Evolutionary conservation across 2,888 invertebrate species (phyloP).

Genomic region (Idaea biselata): DNA sequence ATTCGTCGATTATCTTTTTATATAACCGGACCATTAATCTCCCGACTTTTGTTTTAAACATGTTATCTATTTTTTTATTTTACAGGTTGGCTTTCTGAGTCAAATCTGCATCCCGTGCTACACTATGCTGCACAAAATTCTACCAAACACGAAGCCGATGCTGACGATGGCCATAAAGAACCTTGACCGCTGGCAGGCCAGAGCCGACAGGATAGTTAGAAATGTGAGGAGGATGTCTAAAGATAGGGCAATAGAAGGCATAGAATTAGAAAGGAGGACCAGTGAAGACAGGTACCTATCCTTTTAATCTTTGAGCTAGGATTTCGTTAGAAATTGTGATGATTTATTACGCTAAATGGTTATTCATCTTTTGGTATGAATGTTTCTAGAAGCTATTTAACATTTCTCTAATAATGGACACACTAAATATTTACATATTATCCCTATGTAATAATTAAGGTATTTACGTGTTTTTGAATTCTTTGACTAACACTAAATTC

Average conservation of each 20-base stretch:
- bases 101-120: slow-evolving; percentile 93
- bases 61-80: slow-evolving; percentile 9
- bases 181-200: slow-evolving; percentile 50
- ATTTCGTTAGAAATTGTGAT: too few relatives aligned
- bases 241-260: slow-evolving; percentile 2
- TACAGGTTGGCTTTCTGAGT: slow-evolving; percentile 88
- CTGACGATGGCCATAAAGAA: slow-evolving; percentile 83
- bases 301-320: not conserved
- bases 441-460: too few relatives aligned
- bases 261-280: not conserved
- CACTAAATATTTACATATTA: too few relatives aligned
- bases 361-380: too few relatives aligned
- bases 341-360: too few relatives aligned
- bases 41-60: not conserved
- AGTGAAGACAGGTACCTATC: not conserved
- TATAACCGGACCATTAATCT: not conserved
- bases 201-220: slow-evolving; percentile 30
- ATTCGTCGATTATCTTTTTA: too few relatives aligned
- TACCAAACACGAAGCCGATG: slow-evolving; percentile 87
- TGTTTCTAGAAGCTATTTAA: too few relatives aligned
- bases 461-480: too few relatives aligned
- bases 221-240: slow-evolving; percentile 9
- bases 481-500: not conserved
- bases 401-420: too few relatives aligned
- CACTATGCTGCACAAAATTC: slow-evolving; percentile 82